Base-by-base conservation (phyloP, 2,888 invertebrate species). In the Drosophila koepferae region DNA sequence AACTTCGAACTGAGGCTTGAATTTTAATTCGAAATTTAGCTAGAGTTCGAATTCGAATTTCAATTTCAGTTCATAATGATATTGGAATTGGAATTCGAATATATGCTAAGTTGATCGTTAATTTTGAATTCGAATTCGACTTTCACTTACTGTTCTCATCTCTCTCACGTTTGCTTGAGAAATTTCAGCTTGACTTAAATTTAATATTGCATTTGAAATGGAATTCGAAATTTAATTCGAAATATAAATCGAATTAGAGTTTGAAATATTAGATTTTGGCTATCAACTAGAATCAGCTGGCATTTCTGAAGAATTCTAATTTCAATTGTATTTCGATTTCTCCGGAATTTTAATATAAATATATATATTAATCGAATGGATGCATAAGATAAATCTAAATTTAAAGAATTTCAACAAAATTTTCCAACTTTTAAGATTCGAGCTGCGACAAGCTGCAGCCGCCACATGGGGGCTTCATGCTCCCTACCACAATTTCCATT, bases 401-500 rank as follows among this genome's bases (percentile, higher is more conserved):
- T 5, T 38, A 14, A 3, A 51, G 18, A 34, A 36, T 36, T 14
- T 23, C 53, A 14, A 16, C 8, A 14, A 54, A 16, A 54, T 4
- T 16, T 54, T 16, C 6, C 20, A 10, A 23, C 36, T 20, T 20
- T 20, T 14, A 36, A 20, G 51, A 51, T 51, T 51, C 34, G 49
- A 31, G 7, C 49, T 10, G 31, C 31, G n/a, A 3, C 31, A 31
- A 48, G 48, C 9, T n/a, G 31, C 5, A 10, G 31, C 48, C 28
- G n/a, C 31, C 9, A 2, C 16, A n/a, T 3, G 28, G 28, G 28
- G 28, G 28, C n/a, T 34, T 36, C 38, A 14, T 38, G 41, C 16
- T 1, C 20, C 3, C 10, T 4, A 4, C 38, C 53, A 16, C 31
- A 51, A 46, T 53, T 43, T 23, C 77, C 60, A 53, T 60, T 66